Evolutionary conservation across 2,888 invertebrate species (phyloP), one percentile per base, ranked within the genome.

Genomic region (Meta bourneti): DNA sequence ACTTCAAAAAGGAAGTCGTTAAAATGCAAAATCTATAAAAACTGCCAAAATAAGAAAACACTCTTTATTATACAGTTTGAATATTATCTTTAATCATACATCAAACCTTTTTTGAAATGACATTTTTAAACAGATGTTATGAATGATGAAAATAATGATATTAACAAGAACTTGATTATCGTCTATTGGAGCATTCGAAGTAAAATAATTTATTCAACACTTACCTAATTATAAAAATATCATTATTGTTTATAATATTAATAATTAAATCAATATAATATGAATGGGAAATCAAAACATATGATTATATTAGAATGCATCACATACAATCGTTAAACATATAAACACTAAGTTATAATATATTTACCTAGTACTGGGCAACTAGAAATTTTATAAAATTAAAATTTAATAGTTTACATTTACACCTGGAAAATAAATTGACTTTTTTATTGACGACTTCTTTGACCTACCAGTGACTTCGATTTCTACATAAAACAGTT

Each of bases 81-180:
- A 61, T 61, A 61, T 61, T 16, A 61, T 61, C 16, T 61, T 61
- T 61, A 61, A 61, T 61, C 61, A 52, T 77, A 78, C 78, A 78
- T 77, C 48, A 34, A 77, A 77, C 77, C 51, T 77, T n/a, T 16
- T 61, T 61, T 9, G 8, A 49, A 77, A 77, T 78, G 78, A 78
- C 51, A 78, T 52, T 51, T 78, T 52, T 19, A 78, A 78, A 49
- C 52, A 78, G 78, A 78, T 78, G 51, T 77, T 16, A 77, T 77
- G 77, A 77, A n/a, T 49, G 49, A 49, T 51, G 78, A 19, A 19
- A 52, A 78, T 4, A 51, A 51, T 19, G 52, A 34, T 34, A 13
- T 75, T 75, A 78, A 78, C 51, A 78, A 52, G 78, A 78, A 78
- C 51, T 78, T 78, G 78, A 77, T 77, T 77, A 77, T 77, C 77